Evolutionary conservation across 2,888 invertebrate genomes (phyloP).

Genomic region (Opisthograptis luteolata): DNA sequence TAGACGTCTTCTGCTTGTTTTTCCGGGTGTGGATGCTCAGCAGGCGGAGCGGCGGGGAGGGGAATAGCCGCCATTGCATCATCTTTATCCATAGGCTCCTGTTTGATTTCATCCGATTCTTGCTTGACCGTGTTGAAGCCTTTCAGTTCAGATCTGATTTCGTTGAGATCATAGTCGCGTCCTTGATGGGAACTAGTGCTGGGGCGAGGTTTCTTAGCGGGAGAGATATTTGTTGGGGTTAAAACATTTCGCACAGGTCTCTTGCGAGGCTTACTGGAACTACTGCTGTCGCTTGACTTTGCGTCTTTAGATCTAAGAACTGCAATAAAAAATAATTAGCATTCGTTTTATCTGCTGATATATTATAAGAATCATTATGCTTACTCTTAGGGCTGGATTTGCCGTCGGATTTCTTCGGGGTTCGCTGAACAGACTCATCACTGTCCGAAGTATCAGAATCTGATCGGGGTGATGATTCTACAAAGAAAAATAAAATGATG

Average conservation of each 20-base stretch:
- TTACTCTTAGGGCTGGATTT: constrained; percentile 67
- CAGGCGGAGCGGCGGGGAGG: constrained; percentile 39
- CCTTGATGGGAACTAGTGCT: constrained; percentile 61
- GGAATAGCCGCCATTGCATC: constrained; percentile 36
- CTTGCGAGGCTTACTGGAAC: constrained; percentile 73
- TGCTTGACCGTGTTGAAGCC: constrained; percentile 86
- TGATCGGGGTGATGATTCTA: constrained; percentile 73
- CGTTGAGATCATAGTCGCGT: constrained; percentile 92
- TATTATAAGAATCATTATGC: constrained; percentile 21
- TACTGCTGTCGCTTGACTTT: constrained; percentile 73
- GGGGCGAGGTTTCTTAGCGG: constrained; percentile 67
- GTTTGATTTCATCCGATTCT: constrained; percentile 70
- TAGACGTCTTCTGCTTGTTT: constrained; percentile 88
- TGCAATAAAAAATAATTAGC: constrained; percentile 38
- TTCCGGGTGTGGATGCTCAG: constrained; percentile 58
- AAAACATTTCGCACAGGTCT: constrained; percentile 66
- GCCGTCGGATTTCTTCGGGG: constrained; percentile 70
- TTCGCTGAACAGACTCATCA: constrained; percentile 73
- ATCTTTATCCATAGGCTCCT: constrained; percentile 62
- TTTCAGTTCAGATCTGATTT: constrained; percentile 93
- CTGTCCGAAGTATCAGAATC: constrained; percentile 82
- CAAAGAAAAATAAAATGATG: constrained; percentile 19
- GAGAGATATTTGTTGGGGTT: constrained; percentile 63
- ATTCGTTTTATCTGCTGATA: not conserved
- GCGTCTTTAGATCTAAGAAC: constrained; percentile 69